These are phyloP conservation scores for Platygyra sinensis DNA, from an alignment of 64 coral and sea anemone species.

Conservation along the genomic window DNA sequence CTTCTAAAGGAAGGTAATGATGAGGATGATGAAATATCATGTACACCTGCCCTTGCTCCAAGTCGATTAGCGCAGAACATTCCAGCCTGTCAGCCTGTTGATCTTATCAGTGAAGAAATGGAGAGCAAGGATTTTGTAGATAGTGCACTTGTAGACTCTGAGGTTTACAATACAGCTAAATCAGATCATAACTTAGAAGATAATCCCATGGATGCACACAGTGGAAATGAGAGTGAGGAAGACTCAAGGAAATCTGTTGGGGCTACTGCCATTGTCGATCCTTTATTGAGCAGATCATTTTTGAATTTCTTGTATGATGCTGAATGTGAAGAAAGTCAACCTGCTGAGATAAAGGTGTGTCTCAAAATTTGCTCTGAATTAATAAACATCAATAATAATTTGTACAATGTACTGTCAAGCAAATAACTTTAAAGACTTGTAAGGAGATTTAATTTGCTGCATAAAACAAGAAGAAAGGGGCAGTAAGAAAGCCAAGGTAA, in stretches of 20 bases:
- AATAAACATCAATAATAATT: too few species aligned
- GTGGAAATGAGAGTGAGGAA: not conserved
- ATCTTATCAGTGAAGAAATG: not conserved
- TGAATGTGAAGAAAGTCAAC: slow-evolving; percentile 49
- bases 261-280: not conserved
- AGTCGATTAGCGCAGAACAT: slow-evolving; percentile 60
- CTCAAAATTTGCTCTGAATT: not conserved
- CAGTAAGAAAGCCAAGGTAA: too few species aligned
- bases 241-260: not conserved
- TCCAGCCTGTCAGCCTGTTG: not conserved
- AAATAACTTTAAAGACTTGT: too few species aligned
- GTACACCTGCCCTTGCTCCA: slow-evolving; percentile 82
- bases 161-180: not conserved
- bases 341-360: not conserved
- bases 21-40: slow-evolving; percentile 72
- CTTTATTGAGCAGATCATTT: slow-evolving; percentile 68
- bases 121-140: not conserved
- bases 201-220: not conserved
- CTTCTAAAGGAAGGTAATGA: slow-evolving; percentile 42
- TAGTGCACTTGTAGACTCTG: not conserved
- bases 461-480: too few species aligned
- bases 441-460: too few species aligned
- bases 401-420: too few species aligned
- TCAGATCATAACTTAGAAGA: not conserved
- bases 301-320: slow-evolving; percentile 68